Base-by-base conservation (phyloP, 2,113 vertebrate genomes). In the Vimba vimba region DNA sequence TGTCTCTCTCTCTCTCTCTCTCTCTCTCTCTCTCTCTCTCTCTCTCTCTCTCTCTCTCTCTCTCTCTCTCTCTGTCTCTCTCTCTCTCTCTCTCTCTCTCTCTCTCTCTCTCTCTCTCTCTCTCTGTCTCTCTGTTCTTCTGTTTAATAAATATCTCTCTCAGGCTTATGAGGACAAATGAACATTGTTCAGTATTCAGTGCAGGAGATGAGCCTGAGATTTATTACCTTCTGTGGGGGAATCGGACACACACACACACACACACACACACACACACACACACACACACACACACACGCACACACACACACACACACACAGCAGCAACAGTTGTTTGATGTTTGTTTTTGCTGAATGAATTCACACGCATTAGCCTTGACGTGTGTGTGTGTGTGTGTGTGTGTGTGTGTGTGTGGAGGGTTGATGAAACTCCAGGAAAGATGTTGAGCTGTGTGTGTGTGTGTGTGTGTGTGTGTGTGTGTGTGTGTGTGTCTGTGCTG, bases 151-250 rank as follows among this genome's bases (percentile, higher is more conserved):
- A 88, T 84, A 77, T 68, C 59, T 82, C 79, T 27, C 71, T 52
- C 75, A 19, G 73, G 47, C 69, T 84, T 84, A 86, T 86, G 71
- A 84, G 87, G 85, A 81, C 76, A 66, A 86, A 88, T 86, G 76
- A 84, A 86, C 64, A 45, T 43, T 59, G 62, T 33, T 15, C 62
- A 10, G 27, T 39, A 68, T 83, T 88, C 68, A n/a, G 68, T 69
- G 83, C 43, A n/a, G 60, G 30, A 78, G 83, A 81, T 74, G 68
- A 69, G 47, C 27, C 39, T 68, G 52, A 81, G 87, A 86, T 86
- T 81, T 86, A 88, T 86, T n/a, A 80, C 81, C 27, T 52, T 79
- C 79, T 84, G 45, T 33, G 80, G 62, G 43, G 25, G 59, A 86
- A 71, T 55, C 62, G 27, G 47, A 79, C 78, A 73, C 76, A 43